Percentiles rank a stretch among this genome's conserved stretches.
Conservation (phyloP, 2,888 invertebrate genomes). For the Arctia plantaginis region DNA sequence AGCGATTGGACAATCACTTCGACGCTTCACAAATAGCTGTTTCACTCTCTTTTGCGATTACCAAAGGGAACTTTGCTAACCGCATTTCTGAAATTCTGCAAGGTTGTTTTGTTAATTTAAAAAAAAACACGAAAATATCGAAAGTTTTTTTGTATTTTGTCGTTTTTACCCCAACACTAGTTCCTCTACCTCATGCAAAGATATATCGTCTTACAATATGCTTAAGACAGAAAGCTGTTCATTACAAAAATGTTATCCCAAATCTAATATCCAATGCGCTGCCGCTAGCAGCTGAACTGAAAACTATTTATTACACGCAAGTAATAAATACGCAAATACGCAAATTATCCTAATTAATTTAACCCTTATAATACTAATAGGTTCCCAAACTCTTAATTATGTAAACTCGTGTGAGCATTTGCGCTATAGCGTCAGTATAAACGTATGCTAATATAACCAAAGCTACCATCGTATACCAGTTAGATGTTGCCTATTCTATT, state of each 20-base stretch:
- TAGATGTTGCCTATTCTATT: constrained; percentile 48
- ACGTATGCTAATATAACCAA: constrained; percentile 66
- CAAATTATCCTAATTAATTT: background rate
- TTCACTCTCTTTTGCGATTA: too few species aligned
- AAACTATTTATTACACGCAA: background rate
- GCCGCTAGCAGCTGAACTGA: background rate
- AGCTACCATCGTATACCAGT: constrained; percentile 50
- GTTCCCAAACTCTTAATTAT: constrained; percentile 56
- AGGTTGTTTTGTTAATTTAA: too few species aligned
- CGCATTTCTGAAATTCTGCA: too few species aligned
- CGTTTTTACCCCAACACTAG: too few species aligned
- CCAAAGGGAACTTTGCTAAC: too few species aligned
- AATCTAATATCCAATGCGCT: background rate
- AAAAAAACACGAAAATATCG: too few species aligned
- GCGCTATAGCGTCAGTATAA: constrained; percentile 50
- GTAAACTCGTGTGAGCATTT: constrained; percentile 60
- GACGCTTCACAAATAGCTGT: too few species aligned
- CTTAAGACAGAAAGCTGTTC: too few species aligned
- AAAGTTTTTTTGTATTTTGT: too few species aligned
- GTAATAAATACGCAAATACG: background rate
- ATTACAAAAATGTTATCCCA: background rate
- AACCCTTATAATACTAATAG: background rate
- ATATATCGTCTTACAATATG: too few species aligned
- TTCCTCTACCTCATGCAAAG: too few species aligned
- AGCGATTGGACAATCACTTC: background rate